Base-by-base conservation (phyloP, 1,140 invertebrate species). In the Ganaspis sp. region DNA sequence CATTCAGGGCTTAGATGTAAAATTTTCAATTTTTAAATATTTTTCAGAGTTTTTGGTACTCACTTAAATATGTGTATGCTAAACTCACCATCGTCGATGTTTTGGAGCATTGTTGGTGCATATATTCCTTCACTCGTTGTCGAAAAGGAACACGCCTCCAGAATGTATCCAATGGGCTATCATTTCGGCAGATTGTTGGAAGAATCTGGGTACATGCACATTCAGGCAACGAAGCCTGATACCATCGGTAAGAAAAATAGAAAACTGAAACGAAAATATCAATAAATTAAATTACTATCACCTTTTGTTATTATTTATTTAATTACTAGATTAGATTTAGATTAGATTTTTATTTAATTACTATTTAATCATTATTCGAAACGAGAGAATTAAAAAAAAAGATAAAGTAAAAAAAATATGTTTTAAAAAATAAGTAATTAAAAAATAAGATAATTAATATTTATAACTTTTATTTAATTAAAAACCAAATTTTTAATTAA, bases 191-290 rank as follows among this genome's bases (percentile, higher is more conserved):
- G 74, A 69, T 1, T 96, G 0, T 9, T 97, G 0, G 91, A 94
- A 81, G 96, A 98, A 89, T 87, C 87, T 54, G 97, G 97, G 11
- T 98, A 98, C 83, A 83, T 96, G 23, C 96, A 97, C 85, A 88
- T 98, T 38, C 97, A 98, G 90, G 92, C 96, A 1, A 97, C 96
- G 0, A 98, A 98, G 88, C 97, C 97, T 9, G 97, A 98, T 86
- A 98, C 97, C 12, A 91, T 98, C 74, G 96, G 96, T 95, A 91
- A n/a, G n/a, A n/a, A n/a, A n/a, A n/a, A n/a, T n/a, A n/a, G 87
- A 89, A 85, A 77, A 12, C 37, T 40, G 9, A 45, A 45, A 45
- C n/a, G 12, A 45, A 45, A 1, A 40, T n/a, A n/a, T n/a, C n/a
- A n/a, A n/a, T n/a, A n/a, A n/a, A n/a, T n/a, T n/a, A n/a, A n/a